These are phyloP conservation scores for Polypedilum vanderplanki DNA, from an alignment of 1,140 invertebrate genomes.

Conservation along the genomic window DNA sequence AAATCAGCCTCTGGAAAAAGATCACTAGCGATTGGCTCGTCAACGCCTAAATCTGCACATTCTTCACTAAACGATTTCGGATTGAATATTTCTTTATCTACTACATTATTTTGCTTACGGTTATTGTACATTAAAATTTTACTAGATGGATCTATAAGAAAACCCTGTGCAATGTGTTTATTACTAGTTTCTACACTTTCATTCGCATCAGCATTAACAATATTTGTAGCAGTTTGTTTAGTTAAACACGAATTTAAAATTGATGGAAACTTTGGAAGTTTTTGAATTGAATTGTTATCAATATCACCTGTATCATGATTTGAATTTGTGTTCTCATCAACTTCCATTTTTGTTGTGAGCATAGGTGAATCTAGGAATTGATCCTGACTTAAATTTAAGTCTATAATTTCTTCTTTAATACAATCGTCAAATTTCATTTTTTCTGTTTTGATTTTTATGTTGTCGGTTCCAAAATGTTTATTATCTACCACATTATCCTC, in stretches of 20 bases:
- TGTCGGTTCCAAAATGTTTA: neutral
- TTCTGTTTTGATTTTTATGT: neutral
- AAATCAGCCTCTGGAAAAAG: slow-evolving; percentile 68
- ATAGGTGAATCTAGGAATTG: neutral
- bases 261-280: neutral
- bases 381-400: neutral
- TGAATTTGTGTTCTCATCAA: slow-evolving; percentile 20
- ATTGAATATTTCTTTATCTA: slow-evolving; percentile 50
- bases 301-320: slow-evolving; percentile 2
- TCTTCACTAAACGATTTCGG: slow-evolving; percentile 69
- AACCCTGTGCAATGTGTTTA: neutral
- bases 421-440: neutral
- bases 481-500: neutral
- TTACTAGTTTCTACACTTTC: neutral
- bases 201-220: neutral
- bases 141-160: slow-evolving; percentile 21
- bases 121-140: slow-evolving; percentile 33
- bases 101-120: slow-evolving; percentile 44
- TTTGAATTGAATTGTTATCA: neutral
- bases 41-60: slow-evolving; percentile 67
- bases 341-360: slow-evolving; percentile 25
- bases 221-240: neutral
- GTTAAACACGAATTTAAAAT: slow-evolving; percentile 4
- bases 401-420: slow-evolving; percentile 8
- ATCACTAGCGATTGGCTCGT: slow-evolving; percentile 67